Evolutionary conservation across 1,140 invertebrate genomes (phyloP), one percentile per base, ranked within the genome.

Genomic region (Babylonia areolata): DNA sequence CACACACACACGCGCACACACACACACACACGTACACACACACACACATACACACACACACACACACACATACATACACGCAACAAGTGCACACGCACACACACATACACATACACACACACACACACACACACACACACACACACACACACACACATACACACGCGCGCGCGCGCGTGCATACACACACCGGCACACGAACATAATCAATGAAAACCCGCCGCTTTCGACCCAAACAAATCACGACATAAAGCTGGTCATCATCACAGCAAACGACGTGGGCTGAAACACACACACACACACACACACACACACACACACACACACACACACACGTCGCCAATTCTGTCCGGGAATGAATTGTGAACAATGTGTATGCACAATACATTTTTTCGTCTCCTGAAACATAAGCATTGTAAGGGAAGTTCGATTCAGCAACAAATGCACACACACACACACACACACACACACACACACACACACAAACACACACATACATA

Each of bases 81-180:
- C 77, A 42, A 37, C 2, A 40, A 37, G 31, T 31, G 31, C 77
- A 79, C 73, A 75, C 73, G 35, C 69, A 71, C 69, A 75, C 6
- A 75, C 73, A 75, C 73, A 75, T 31, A 75, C 73, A 75, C 73
- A 75, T 31, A 75, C 73, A 75, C 73, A 75, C 73, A 75, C 73
- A 51, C 46, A 51, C 46, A 51, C 46, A 51, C 46, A 51, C 46
- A 51, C 46, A 51, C 46, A 51, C 46, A 51, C 46, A 51, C 46
- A 77, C 73, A 77, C 73, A 77, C 73, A 77, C 73, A 77, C 73
- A 77, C 73, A 77, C 73, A 77, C 73, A 77, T 33, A 77, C 73
- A 77, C 73, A 77, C 15, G 37, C 73, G 37, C 73, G 37, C 73
- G 5, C 73, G 5, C 73, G 31, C 73, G 31, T 31, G 31, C 73